Percentiles rank a stretch among this genome's conserved stretches.
Evolutionary conservation across 2,113 vertebrate genomes (phyloP).

Genomic region (Siniperca chuatsi): DNA sequence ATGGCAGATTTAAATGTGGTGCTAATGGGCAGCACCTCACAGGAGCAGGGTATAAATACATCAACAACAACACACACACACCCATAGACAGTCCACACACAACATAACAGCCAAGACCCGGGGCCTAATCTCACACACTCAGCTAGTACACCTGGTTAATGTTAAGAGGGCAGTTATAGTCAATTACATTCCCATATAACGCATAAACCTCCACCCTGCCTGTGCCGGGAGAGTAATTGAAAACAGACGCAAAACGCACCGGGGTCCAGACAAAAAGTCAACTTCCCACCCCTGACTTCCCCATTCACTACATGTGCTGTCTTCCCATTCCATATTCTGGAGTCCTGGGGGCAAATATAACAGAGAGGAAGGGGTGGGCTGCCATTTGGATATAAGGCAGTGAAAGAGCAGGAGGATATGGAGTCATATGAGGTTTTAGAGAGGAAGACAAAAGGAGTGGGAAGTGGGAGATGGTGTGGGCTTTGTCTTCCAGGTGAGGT

Average conservation of each 20-base stretch:
- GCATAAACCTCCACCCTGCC: slow-evolving; percentile 82
- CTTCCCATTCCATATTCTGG: slow-evolving; percentile 56
- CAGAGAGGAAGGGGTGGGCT: slow-evolving; percentile 39
- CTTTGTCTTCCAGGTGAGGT: slow-evolving; percentile 71
- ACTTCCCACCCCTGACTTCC: slow-evolving; percentile 76
- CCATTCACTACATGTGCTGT: slow-evolving; percentile 52
- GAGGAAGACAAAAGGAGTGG: slow-evolving; percentile 60
- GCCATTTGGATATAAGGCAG: slow-evolving; percentile 74
- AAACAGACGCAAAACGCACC: slow-evolving; percentile 78
- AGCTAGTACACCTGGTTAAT: slow-evolving; percentile 85
- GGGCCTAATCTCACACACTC: slow-evolving; percentile 85
- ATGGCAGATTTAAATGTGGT: slow-evolving; percentile 63
- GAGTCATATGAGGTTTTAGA: slow-evolving; percentile 57
- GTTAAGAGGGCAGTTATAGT: slow-evolving; percentile 87
- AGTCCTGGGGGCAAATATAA: slow-evolving; percentile 56
- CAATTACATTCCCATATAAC: slow-evolving; percentile 87
- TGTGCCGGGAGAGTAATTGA: slow-evolving; percentile 81
- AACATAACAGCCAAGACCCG: slow-evolving; percentile 69
- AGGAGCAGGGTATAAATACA: slow-evolving; percentile 78
- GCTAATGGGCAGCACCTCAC: slow-evolving; percentile 76
- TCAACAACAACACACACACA: slow-evolving; percentile 68
- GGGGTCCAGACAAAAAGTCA: slow-evolving; percentile 80
- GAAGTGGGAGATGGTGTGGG: slow-evolving; percentile 20
- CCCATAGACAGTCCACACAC: slow-evolving; percentile 64
- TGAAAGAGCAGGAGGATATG: slow-evolving; percentile 67